Conservation (phyloP, 1,140 invertebrate species). For the Zophobas atratus region DNA sequence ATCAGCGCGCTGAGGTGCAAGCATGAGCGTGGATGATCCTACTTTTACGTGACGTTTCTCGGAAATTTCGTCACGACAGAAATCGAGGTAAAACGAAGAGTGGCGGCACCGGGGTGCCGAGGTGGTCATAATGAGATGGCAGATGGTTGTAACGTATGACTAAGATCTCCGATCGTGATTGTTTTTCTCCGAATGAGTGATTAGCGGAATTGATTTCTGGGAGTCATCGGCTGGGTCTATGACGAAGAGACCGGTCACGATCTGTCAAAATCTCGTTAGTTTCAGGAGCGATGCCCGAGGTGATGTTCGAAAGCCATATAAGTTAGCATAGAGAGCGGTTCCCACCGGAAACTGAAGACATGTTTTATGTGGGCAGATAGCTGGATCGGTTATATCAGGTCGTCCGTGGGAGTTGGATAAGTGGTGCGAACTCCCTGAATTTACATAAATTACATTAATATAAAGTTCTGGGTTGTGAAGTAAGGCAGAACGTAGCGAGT, state of each 20-base stretch:
- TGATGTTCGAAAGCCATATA: slow-evolving; percentile 42
- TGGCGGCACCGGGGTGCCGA: slow-evolving; percentile 6
- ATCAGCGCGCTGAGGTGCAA: no score
- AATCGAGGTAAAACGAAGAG: background rate
- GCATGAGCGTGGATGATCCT: background rate
- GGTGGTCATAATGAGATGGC: slow-evolving; percentile 21
- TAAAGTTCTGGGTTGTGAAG: slow-evolving; percentile 38
- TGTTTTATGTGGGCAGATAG: slow-evolving; percentile 44
- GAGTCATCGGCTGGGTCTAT: slow-evolving; percentile 36
- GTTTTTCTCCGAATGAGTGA: slow-evolving; percentile 32
- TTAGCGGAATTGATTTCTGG: slow-evolving; percentile 42
- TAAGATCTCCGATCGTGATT: slow-evolving; percentile 17
- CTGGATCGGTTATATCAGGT: slow-evolving; percentile 47
- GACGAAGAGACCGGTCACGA: slow-evolving; percentile 38
- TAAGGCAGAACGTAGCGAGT: slow-evolving; percentile 46
- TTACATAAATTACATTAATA: slow-evolving; percentile 49
- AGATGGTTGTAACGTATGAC: slow-evolving; percentile 14
- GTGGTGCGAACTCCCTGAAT: slow-evolving; percentile 48
- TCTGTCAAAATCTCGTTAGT: slow-evolving; percentile 35
- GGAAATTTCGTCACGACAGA: background rate
- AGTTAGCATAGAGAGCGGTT: slow-evolving; percentile 32
- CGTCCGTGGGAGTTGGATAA: slow-evolving; percentile 44
- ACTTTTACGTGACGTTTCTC: background rate
- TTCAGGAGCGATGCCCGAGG: slow-evolving; percentile 37
- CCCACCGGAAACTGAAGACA: slow-evolving; percentile 46